Conservation (phyloP, 2,113 vertebrate species). For the Xenotilapia flavipinnis region DNA sequence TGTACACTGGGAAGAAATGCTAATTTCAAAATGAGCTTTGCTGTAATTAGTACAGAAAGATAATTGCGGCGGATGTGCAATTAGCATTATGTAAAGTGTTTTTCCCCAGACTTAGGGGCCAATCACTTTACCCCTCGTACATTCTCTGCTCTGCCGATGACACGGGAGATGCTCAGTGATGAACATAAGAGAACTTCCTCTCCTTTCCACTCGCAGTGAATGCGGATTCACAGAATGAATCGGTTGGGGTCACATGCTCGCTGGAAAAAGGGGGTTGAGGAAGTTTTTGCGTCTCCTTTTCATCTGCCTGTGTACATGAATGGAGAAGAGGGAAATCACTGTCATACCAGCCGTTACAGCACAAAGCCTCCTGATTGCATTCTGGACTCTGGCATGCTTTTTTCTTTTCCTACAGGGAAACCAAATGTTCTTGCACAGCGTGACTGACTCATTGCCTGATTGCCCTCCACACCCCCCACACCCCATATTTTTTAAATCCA, state of each 20-base stretch:
- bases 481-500: constrained; percentile 15
- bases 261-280: constrained; percentile 7
- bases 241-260: constrained; percentile 43
- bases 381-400: constrained; percentile 57
- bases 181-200: constrained; percentile 52
- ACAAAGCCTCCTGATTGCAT: constrained; percentile 71
- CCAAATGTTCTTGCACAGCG: constrained; percentile 63
- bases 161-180: constrained; percentile 31
- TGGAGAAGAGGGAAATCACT: constrained; percentile 59
- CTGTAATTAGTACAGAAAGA: constrained; percentile 65
- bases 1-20: constrained; percentile 37
- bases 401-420: constrained; percentile 54
- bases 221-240: constrained; percentile 50
- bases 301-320: constrained; percentile 47
- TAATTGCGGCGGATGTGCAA: constrained; percentile 71
- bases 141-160: constrained; percentile 34
- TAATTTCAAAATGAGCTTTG: constrained; percentile 63
- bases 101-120: constrained; percentile 56
- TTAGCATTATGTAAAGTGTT: constrained; percentile 69
- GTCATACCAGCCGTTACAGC: constrained; percentile 53
- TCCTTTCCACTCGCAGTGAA: constrained; percentile 35
- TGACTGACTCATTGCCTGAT: constrained; percentile 68
- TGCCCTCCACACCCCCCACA: constrained; percentile 5
- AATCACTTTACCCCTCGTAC: constrained; percentile 61
- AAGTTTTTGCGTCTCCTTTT: constrained; percentile 43